Conservation (phyloP, 1,140 invertebrate genomes). For the Micrasema longulum region DNA sequence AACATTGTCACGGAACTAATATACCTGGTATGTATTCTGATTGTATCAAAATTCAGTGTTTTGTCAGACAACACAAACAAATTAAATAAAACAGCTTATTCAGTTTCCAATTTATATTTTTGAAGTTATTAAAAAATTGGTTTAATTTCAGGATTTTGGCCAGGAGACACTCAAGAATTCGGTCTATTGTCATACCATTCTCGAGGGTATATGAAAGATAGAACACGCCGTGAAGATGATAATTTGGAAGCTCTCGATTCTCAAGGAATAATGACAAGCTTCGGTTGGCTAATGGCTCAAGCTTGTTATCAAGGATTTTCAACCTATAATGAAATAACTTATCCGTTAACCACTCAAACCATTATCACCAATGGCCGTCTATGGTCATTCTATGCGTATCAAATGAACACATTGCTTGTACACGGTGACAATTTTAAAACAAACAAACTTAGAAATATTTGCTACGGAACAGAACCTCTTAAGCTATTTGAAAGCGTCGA, state of each 20-base stretch:
- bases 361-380: constrained; percentile 86
- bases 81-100: too few species aligned
- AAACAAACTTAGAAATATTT: constrained; percentile 83
- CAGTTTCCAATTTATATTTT: too few species aligned
- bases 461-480: constrained; percentile 79
- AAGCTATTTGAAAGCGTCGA: constrained; percentile 83
- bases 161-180: constrained; percentile 80
- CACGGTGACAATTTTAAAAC: constrained; percentile 70
- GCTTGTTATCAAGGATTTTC: constrained; percentile 91
- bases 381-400: constrained; percentile 89
- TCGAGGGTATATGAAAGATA: constrained; percentile 67
- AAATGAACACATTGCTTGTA: constrained; percentile 86
- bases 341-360: constrained; percentile 88
- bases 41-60: too few species aligned
- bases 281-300: constrained; percentile 82
- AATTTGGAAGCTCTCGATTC: constrained; percentile 73
- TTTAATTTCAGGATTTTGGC: constrained; percentile 78
- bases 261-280: constrained; percentile 82
- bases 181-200: constrained; percentile 81
- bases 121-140: too few species aligned
- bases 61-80: too few species aligned
- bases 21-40: constrained; percentile 75
- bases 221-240: constrained; percentile 67
- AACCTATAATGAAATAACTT: constrained; percentile 86
- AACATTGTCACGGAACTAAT: constrained; percentile 74